These are phyloP conservation scores for Aplodontia rufa DNA, from an alignment of 2,113 vertebrate species.

Conservation along the genomic window DNA sequence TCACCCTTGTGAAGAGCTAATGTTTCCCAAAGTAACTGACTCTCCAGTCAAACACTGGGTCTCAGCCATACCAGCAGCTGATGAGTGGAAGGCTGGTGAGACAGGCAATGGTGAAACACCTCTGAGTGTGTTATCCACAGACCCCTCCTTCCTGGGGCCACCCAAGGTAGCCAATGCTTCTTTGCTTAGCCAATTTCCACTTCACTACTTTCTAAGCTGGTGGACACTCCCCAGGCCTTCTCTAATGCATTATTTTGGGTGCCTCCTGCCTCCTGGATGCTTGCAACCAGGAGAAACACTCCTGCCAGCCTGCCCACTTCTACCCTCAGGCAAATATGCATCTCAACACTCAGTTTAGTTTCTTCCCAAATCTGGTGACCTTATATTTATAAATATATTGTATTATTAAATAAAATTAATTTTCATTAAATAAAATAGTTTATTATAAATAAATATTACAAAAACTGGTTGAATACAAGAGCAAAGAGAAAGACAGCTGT, in stretches of 20 bases:
- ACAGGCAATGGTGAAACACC: background rate
- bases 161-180: background rate
- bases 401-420: background rate
- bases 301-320: background rate
- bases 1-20: background rate
- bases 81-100: background rate
- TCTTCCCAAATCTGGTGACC: background rate
- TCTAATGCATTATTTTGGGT: background rate
- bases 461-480: background rate
- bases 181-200: background rate
- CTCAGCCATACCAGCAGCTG: background rate
- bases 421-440: background rate
- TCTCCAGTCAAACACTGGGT: background rate
- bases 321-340: background rate
- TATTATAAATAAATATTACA: background rate
- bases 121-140: background rate
- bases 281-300: background rate
- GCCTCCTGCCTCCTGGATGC: background rate
- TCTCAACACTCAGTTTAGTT: background rate
- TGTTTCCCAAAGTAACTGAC: background rate
- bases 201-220: background rate
- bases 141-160: background rate
- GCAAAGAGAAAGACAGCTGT: background rate
- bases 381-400: background rate
- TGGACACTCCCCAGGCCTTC: background rate